Percentiles rank a stretch among this genome's conserved stretches.
Evolutionary conservation across 2,888 invertebrate genomes (phyloP).

Genomic region (Acronicta alni): DNA sequence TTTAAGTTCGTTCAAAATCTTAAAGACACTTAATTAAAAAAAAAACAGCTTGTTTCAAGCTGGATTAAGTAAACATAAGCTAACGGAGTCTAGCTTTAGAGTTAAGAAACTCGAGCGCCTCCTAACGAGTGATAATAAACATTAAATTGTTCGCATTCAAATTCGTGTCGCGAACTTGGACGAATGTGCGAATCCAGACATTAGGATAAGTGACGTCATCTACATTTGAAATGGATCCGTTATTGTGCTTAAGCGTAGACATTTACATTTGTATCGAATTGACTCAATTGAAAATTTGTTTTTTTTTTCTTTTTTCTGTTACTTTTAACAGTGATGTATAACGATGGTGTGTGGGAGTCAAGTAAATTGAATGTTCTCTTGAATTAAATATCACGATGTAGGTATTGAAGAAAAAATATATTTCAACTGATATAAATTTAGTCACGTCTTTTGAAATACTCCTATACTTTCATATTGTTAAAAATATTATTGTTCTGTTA

Average conservation of each 20-base stretch:
- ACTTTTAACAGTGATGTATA: neutral
- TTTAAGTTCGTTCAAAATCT: constrained; percentile 35
- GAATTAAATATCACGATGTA: constrained; percentile 5
- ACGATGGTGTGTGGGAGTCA: constrained; percentile 9
- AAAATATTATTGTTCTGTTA: too few species aligned
- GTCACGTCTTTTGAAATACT: too few species aligned
- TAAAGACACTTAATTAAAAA: constrained; percentile 37
- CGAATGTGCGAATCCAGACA: constrained; percentile 30
- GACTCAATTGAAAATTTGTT: constrained; percentile 19
- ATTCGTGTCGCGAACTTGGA: constrained; percentile 34
- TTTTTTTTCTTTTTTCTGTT: constrained; percentile 10
- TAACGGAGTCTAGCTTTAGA: constrained; percentile 27
- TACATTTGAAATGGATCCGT: constrained; percentile 44
- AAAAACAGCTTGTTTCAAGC: constrained; percentile 34
- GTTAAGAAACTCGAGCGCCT: constrained; percentile 24
- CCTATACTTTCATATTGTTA: too few species aligned
- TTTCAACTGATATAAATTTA: constrained; percentile 6
- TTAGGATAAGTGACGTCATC: constrained; percentile 39
- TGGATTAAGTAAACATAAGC: constrained; percentile 47
- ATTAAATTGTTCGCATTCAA: constrained; percentile 46
- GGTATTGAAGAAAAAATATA: constrained; percentile 29
- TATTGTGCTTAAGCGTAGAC: constrained; percentile 22
- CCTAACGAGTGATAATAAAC: constrained; percentile 36
- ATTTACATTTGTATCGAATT: constrained; percentile 40
- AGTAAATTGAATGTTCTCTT: constrained; percentile 17